Conservation (phyloP, 1,140 invertebrate species). For the Phymorhynchus buccinoides region DNA sequence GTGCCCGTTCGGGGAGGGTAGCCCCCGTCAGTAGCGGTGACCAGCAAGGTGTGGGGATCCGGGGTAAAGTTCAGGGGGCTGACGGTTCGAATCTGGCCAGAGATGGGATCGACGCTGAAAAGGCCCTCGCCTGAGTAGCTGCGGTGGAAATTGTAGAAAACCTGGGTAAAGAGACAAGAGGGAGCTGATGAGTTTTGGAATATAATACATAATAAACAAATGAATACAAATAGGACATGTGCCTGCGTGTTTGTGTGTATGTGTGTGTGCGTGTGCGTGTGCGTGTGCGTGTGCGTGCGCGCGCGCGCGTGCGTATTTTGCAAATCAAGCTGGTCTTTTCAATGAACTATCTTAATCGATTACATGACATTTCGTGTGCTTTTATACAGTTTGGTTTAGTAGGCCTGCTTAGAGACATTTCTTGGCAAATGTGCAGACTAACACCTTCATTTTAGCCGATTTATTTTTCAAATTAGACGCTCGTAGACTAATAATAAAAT, state of each 20-base stretch:
- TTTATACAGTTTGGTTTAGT: too few species aligned
- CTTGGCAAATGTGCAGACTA: too few species aligned
- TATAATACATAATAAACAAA: not conserved
- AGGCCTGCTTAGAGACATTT: too few species aligned
- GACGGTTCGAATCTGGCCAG: not conserved
- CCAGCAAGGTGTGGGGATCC: not conserved
- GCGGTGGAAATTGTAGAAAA: not conserved
- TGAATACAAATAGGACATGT: too few species aligned
- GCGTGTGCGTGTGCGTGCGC: constrained; percentile 20
- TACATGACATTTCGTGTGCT: too few species aligned
- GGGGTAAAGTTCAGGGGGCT: not conserved
- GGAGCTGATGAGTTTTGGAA: not conserved
- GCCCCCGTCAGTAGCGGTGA: constrained; percentile 19
- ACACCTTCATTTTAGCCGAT: too few species aligned
- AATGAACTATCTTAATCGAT: too few species aligned
- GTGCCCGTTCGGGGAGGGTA: not conserved
- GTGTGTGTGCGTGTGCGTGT: too few species aligned
- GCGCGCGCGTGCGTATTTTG: not conserved
- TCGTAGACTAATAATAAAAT: too few species aligned
- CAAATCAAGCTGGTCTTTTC: too few species aligned
- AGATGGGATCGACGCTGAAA: not conserved
- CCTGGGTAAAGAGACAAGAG: not conserved
- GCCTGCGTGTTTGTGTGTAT: too few species aligned
- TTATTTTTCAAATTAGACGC: too few species aligned
- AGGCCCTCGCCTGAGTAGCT: not conserved